These are phyloP conservation scores for Beroe forskalii DNA, from an alignment of 37 sponge, comb jelly and placozoan species.

Conservation along the genomic window DNA sequence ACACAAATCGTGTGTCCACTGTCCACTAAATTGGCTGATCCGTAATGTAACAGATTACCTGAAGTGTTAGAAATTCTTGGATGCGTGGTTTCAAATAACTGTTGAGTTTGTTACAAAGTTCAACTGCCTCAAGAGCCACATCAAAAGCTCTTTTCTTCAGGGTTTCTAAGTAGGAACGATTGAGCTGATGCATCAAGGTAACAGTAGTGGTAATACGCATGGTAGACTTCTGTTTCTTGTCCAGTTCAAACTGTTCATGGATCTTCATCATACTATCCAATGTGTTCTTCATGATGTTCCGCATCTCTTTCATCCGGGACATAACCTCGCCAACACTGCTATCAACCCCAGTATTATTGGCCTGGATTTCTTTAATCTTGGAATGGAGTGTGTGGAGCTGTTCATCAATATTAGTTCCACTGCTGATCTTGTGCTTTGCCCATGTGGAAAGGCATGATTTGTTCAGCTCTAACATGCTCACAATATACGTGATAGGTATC, in stretches of 20 bases:
- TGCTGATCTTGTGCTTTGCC: slow-evolving; percentile 27
- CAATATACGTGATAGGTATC: slow-evolving; percentile 13
- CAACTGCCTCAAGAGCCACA: slow-evolving; percentile 26
- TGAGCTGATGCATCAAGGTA: slow-evolving; percentile 19
- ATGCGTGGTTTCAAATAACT: background rate
- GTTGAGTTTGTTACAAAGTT: slow-evolving; percentile 21
- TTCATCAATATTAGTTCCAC: slow-evolving; percentile 28
- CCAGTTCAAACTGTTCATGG: slow-evolving; percentile 6
- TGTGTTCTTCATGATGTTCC: slow-evolving; percentile 1
- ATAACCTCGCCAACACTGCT: background rate
- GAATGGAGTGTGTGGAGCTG: slow-evolving; percentile 24
- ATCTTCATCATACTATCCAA: background rate
- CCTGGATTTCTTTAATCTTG: slow-evolving; percentile 38
- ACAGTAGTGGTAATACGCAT: background rate
- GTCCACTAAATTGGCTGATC: no score
- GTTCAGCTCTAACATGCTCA: background rate
- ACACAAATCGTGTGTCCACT: no score
- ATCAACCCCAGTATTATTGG: background rate
- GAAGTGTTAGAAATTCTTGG: slow-evolving; percentile 21
- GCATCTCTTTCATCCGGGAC: background rate
- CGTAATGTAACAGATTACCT: no score
- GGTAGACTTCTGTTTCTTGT: background rate
- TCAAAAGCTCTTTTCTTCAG: slow-evolving; percentile 40
- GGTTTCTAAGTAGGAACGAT: slow-evolving; percentile 13
- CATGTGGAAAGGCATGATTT: background rate